Percentiles rank a stretch among this genome's conserved stretches.
These are phyloP conservation scores for Himalopsyche japonica DNA, from an alignment of 2,888 invertebrate genomes.

Conservation along the genomic window DNA sequence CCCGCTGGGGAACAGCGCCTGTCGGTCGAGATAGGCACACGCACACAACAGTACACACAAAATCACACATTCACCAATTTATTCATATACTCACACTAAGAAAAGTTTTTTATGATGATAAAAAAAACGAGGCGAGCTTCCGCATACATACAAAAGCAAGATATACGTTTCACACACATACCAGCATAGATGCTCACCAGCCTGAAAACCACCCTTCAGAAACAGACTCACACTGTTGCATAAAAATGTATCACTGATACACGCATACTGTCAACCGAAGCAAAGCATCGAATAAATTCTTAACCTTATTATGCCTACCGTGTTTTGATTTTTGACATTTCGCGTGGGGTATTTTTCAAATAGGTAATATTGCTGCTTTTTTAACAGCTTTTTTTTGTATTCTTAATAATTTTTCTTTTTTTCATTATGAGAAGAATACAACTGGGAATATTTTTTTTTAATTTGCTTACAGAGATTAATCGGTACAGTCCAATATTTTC, in stretches of 20 bases:
- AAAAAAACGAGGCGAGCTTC: background rate
- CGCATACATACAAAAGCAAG: background rate
- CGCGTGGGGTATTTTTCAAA: background rate
- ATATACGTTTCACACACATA: background rate
- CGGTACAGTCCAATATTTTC: no score
- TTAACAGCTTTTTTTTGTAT: no score
- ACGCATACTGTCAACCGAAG: background rate
- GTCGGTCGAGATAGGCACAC: constrained; percentile 16
- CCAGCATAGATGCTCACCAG: background rate
- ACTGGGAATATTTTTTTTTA: no score
- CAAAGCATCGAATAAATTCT: background rate
- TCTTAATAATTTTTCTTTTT: no score
- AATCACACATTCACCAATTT: constrained; percentile 3
- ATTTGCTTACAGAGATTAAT: no score
- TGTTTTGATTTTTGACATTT: background rate
- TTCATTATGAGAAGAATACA: no score
- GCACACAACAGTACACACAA: constrained; percentile 2
- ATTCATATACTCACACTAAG: background rate
- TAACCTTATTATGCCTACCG: background rate
- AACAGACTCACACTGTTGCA: background rate
- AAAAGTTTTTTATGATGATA: background rate
- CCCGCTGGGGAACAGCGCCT: constrained; percentile 16
- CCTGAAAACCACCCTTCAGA: background rate
- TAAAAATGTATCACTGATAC: background rate
- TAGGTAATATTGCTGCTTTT: no score